Conservation (phyloP, 2,888 invertebrate species). For the Hermaeophaga mercurialis region DNA sequence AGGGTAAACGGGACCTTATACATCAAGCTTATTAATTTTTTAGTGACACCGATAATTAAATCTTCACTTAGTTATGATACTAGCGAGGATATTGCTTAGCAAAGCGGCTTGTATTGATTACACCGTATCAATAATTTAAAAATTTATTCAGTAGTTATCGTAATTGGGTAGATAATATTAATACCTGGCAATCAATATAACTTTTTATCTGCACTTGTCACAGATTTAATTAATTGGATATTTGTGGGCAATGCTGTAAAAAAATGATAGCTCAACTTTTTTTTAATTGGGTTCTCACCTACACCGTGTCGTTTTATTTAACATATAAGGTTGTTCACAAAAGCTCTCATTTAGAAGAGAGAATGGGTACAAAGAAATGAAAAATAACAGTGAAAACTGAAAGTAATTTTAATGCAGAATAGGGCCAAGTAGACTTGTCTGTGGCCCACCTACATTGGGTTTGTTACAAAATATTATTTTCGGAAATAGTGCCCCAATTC, state of each 20-base stretch:
- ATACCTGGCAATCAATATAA: conserved; percentile 13
- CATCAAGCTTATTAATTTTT: conserved; percentile 7
- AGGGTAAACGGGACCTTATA: no score
- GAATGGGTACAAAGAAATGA: no score
- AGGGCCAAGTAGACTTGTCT: no score
- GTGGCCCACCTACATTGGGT: no score
- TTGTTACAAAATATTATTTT: no score
- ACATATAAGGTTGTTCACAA: no score
- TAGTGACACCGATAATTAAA: conserved; percentile 12
- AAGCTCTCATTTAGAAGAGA: no score
- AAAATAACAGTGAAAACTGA: no score
- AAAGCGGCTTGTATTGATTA: conserved; percentile 16
- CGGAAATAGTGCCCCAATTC: no score
- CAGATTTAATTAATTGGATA: conserved; percentile 18
- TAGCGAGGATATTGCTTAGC: neutral
- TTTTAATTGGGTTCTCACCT: conserved; percentile 3
- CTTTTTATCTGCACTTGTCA: conserved; percentile 19
- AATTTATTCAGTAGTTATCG: conserved; percentile 19
- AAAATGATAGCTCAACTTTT: conserved; percentile 7
- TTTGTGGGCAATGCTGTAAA: conserved; percentile 14
- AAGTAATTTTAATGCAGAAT: no score
- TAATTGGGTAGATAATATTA: conserved; percentile 21
- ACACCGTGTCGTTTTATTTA: neutral
- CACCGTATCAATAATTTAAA: conserved; percentile 14
- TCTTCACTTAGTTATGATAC: conserved; percentile 1